Conservation (phyloP, 2,888 invertebrate species). For the Synanthedon myopaeformis region DNA sequence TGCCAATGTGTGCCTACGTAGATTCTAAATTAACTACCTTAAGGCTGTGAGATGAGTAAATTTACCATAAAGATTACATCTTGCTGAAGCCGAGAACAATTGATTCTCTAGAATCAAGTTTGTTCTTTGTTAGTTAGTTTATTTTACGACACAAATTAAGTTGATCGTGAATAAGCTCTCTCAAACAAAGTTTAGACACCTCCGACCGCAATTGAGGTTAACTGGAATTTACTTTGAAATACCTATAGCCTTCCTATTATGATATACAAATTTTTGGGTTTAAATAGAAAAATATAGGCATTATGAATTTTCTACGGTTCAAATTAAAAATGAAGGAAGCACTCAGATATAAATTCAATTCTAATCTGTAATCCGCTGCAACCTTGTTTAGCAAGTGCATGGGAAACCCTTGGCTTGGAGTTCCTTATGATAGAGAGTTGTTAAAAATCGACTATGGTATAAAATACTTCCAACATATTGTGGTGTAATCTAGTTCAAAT, state of each 20-base stretch:
- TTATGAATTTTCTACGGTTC: neutral
- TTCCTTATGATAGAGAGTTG: too few species aligned
- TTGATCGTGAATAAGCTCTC: conserved; percentile 18
- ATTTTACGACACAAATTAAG: conserved; percentile 11
- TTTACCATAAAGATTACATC: neutral
- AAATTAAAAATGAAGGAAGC: neutral
- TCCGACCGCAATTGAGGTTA: conserved; percentile 27
- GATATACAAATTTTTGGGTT: conserved; percentile 14
- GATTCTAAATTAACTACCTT: too few species aligned
- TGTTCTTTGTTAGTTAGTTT: neutral
- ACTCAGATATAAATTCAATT: too few species aligned
- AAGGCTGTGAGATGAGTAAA: too few species aligned
- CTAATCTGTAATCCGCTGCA: too few species aligned
- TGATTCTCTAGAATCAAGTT: neutral
- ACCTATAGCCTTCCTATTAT: conserved; percentile 16
- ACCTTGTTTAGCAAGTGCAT: too few species aligned
- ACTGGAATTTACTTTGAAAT: conserved; percentile 15
- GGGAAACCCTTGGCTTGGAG: too few species aligned
- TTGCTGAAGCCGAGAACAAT: neutral
- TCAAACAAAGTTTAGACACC: conserved; percentile 23
- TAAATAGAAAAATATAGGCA: conserved; percentile 13
- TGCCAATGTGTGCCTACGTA: too few species aligned
- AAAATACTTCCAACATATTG: too few species aligned
- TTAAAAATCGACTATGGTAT: too few species aligned
- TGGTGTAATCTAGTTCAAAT: too few species aligned